A percentile compares a stretch with the other conserved stretches of the same genome.
phyloP scores from a whole-genome alignment of 2,888 invertebrate genomes.

The Torymus tubicola region DNA sequence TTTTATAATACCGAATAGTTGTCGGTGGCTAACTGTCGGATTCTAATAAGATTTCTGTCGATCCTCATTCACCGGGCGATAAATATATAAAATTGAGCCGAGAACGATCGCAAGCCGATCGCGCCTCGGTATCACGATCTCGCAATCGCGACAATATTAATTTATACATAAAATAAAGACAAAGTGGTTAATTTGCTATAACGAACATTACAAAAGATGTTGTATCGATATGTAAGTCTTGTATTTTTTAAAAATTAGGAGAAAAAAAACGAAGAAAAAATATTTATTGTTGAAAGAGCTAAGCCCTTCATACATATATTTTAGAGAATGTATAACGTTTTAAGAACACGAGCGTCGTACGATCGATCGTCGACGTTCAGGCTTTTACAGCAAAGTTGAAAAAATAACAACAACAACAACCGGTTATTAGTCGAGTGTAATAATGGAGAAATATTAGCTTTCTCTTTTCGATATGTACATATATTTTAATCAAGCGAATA shows the following conservation, averaged over 20 bases:
- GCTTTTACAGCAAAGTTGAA: constrained; percentile 24
- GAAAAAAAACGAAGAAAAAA: constrained; percentile 9
- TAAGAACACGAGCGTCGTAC: not conserved
- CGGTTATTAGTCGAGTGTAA: no score
- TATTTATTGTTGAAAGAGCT: constrained; percentile 20
- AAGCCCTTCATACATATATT: constrained; percentile 29
- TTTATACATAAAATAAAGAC: constrained; percentile 32
- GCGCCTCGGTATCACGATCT: constrained; percentile 37
- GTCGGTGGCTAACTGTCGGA: no score
- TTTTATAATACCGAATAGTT: no score
- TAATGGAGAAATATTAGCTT: not conserved
- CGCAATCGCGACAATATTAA: constrained; percentile 56
- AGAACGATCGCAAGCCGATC: not conserved
- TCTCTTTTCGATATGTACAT: constrained; percentile 13
- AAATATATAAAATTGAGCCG: constrained; percentile 10
- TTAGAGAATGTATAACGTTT: constrained; percentile 27
- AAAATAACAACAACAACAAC: not conserved
- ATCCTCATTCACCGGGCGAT: no score
- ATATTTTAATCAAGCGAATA: not conserved
- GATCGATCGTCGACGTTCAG: not conserved
- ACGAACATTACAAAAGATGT: not conserved
- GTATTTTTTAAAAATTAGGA: constrained; percentile 31
- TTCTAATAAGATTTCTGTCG: no score
- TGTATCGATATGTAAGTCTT: constrained; percentile 1
- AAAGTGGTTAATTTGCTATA: constrained; percentile 18